Evolutionary conservation across 2,888 invertebrate genomes (phyloP).

Genomic region (Lordiphosa andalusiaca): DNA sequence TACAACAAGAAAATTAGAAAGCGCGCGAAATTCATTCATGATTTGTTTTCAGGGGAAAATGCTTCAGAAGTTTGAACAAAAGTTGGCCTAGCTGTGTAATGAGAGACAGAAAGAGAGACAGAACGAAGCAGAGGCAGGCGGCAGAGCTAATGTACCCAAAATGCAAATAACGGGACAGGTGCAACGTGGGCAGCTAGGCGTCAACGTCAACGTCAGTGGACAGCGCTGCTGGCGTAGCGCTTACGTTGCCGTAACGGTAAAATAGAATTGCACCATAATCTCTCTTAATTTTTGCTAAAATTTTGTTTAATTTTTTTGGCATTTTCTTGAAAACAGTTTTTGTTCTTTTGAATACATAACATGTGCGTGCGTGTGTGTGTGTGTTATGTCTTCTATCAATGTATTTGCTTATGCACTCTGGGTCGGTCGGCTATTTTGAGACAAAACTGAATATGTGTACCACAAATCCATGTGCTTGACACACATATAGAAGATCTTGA

Average conservation of each 20-base stretch:
- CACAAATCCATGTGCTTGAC: conserved; percentile 40
- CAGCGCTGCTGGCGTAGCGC: conserved; percentile 5
- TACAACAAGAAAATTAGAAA: conserved; percentile 29
- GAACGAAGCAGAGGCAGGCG: neutral
- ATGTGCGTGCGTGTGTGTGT: too few relatives aligned
- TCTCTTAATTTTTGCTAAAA: conserved; percentile 3
- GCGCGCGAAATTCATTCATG: conserved; percentile 50
- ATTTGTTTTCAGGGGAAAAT: conserved; percentile 3
- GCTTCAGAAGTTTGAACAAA: neutral
- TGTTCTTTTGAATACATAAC: conserved; percentile 1
- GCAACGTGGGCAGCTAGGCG: conserved; percentile 30
- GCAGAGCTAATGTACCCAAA: neutral
- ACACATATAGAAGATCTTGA: conserved; percentile 8
- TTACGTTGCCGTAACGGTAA: conserved; percentile 18
- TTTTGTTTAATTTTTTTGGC: too few relatives aligned
- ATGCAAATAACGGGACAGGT: conserved; percentile 40
- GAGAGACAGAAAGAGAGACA: neutral
- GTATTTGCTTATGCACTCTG: conserved; percentile 19
- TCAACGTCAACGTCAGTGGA: conserved; percentile 1
- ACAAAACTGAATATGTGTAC: conserved; percentile 28
- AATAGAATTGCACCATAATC: conserved; percentile 17
- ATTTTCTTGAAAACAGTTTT: too few relatives aligned
- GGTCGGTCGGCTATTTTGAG: conserved; percentile 39
- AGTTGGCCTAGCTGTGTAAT: neutral
- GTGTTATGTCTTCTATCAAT: too few relatives aligned